phyloP scores from a whole-genome alignment of 2,113 vertebrate genomes.

The Caracal caracal region DNA sequence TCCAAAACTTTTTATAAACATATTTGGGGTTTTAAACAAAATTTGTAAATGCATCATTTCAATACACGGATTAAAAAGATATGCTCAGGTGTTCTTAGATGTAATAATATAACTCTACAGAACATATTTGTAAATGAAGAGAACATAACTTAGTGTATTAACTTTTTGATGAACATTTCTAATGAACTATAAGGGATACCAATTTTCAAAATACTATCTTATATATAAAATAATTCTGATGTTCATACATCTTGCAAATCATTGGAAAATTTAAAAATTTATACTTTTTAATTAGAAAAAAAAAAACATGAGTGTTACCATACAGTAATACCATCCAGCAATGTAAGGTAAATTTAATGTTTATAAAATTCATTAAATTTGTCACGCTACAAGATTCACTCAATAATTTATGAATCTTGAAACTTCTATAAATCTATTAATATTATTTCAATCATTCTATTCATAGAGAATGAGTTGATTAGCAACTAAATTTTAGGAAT shows the following conservation, averaged over 20 bases:
- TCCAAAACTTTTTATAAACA: neutral
- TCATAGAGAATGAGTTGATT: neutral
- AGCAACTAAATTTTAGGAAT: neutral
- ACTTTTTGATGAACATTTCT: conserved; percentile 8
- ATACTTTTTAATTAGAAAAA: neutral
- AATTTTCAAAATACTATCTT: neutral
- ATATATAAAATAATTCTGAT: conserved; percentile 1
- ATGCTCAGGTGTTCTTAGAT: neutral
- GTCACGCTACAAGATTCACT: neutral
- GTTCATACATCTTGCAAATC: neutral
- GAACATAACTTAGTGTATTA: neutral
- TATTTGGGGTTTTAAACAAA: neutral
- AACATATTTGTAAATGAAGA: neutral
- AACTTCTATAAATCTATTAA: neutral
- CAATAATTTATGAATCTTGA: neutral
- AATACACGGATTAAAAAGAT: neutral
- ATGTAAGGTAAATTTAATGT: neutral
- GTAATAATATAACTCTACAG: neutral
- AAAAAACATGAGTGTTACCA: neutral
- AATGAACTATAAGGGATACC: neutral
- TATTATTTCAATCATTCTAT: neutral
- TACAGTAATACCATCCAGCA: neutral
- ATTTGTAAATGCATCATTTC: neutral
- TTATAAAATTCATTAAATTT: neutral
- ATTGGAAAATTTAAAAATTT: neutral